phyloP scores from a whole-genome alignment of 2,113 vertebrate genomes.

The Agapornis roseicollis region DNA sequence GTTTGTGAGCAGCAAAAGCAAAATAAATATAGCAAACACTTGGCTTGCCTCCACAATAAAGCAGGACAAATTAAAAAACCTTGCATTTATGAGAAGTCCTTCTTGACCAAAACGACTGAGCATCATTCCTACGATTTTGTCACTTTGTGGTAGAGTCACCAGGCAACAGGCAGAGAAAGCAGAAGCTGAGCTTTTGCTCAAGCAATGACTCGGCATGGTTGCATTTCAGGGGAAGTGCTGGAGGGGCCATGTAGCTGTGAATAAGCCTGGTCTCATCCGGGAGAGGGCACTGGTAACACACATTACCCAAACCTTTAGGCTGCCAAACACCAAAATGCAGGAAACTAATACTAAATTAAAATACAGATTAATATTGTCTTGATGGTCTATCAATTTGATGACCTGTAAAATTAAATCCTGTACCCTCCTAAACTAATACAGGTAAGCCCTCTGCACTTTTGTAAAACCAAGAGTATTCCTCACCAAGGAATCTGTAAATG shows the following conservation, averaged over 20 bases:
- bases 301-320: background rate
- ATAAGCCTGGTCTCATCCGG: background rate
- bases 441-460: background rate
- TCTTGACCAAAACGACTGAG: background rate
- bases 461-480: background rate
- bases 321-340: background rate
- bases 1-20: background rate
- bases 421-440: background rate
- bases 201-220: background rate
- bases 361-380: background rate
- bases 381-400: background rate
- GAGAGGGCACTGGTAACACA: conserved; percentile 47
- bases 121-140: background rate
- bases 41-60: background rate
- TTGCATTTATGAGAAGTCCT: background rate
- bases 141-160: background rate
- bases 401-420: background rate
- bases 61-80: background rate
- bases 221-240: background rate
- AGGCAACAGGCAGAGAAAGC: background rate
- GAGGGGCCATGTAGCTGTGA: background rate
- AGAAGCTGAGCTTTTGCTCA: background rate
- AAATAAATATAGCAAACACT: background rate
- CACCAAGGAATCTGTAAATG: background rate
- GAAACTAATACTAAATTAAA: background rate